Percentiles rank a stretch among this genome's conserved stretches.
Conservation (phyloP, 2,888 invertebrate species). For the Lysandra coridon region DNA sequence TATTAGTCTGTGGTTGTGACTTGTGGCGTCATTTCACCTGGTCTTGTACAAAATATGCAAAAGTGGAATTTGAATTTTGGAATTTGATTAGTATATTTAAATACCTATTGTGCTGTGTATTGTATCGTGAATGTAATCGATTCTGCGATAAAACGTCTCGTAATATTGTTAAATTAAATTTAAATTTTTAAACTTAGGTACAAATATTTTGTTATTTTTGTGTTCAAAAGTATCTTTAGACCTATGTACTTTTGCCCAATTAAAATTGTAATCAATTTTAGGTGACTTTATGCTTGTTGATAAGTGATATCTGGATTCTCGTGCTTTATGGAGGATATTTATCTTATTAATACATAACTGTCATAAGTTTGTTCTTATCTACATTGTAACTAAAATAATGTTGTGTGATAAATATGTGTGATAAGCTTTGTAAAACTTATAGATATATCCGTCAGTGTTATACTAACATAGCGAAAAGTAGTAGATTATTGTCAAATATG, state of each 20-base stretch:
- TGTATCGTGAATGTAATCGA: neutral
- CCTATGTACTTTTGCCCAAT: neutral
- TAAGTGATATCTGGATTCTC: neutral
- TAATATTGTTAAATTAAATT: neutral
- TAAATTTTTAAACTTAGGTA: neutral
- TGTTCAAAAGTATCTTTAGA: neutral
- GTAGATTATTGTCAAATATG: conserved; percentile 33
- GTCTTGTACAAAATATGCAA: neutral
- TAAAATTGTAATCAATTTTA: neutral
- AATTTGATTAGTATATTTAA: neutral
- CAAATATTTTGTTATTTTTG: neutral
- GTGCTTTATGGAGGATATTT: neutral
- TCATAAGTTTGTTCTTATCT: neutral
- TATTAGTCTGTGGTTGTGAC: too few species aligned
- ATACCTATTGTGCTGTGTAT: neutral
- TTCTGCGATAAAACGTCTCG: neutral
- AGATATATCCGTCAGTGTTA: conserved; percentile 7
- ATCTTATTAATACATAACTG: neutral
- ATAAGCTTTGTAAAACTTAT: conserved; percentile 14
- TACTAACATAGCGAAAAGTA: neutral
- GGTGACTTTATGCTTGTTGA: neutral
- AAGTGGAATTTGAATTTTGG: neutral
- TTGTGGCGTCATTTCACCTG: too few species aligned
- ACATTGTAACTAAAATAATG: neutral
- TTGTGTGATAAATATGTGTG: neutral